Evolutionary conservation across 2,113 vertebrate species (phyloP).

Genomic region (Deroptyus accipitrinus): DNA sequence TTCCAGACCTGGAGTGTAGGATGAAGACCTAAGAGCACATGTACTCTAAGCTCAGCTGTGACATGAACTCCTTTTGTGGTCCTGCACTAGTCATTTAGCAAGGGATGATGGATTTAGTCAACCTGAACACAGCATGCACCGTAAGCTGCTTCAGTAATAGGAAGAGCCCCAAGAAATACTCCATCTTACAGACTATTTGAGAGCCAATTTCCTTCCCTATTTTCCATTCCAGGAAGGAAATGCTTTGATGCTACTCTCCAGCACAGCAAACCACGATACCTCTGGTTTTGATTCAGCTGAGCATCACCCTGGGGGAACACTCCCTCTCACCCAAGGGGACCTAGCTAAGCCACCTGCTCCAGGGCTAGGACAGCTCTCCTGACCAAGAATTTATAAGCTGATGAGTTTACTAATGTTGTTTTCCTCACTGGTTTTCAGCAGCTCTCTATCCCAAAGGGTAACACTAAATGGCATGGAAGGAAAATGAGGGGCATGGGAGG

Average conservation of each 20-base stretch:
- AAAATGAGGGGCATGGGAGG: neutral
- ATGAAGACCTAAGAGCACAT: neutral
- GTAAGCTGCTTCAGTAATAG: neutral
- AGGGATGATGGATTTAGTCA: neutral
- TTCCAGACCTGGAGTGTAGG: neutral
- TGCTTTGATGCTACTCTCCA: neutral
- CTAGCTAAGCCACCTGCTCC: neutral
- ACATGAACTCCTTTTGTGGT: neutral
- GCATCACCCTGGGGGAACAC: neutral
- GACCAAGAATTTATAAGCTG: accelerated
- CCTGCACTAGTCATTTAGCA: neutral
- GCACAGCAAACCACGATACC: neutral
- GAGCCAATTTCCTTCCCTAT: neutral
- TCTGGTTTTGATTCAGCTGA: neutral
- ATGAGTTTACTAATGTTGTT: neutral
- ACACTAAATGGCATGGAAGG: neutral
- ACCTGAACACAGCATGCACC: accelerated
- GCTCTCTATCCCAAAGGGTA: neutral
- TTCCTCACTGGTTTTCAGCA: neutral
- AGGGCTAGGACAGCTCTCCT: neutral
- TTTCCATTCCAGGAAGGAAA: neutral
- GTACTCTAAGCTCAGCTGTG: neutral
- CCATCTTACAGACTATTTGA: neutral
- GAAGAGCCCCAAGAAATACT: neutral
- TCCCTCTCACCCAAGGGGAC: neutral